Percentiles rank a stretch among this genome's conserved stretches.
phyloP scores from a whole-genome alignment of 2,113 vertebrate genomes.

The Merops nubicus region DNA sequence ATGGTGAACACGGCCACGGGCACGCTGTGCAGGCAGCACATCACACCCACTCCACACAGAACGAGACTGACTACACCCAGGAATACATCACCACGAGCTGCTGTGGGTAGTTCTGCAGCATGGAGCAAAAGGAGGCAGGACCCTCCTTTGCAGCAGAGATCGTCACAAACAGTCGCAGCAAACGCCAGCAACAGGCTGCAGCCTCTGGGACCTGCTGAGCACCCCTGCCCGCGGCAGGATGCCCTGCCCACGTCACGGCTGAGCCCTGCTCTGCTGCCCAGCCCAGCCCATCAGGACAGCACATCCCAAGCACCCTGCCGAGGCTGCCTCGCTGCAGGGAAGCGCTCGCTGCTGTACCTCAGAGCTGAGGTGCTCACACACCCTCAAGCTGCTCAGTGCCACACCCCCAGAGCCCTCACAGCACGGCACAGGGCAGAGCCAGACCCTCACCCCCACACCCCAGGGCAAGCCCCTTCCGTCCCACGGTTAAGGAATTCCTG shows the following conservation, averaged over 20 bases:
- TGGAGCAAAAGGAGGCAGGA: background rate
- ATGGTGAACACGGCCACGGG: fast-evolving
- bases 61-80: fast-evolving
- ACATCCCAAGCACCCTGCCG: fast-evolving
- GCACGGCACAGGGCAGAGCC: background rate
- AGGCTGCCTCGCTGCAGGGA: no score
- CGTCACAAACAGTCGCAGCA: fast-evolving
- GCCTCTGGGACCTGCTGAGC: fast-evolving
- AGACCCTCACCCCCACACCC: fast-evolving
- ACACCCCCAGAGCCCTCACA: background rate
- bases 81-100: fast-evolving
- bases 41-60: background rate
- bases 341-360: fast-evolving
- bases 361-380: no score
- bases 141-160: background rate
- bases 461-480: background rate
- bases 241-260: fast-evolving
- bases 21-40: fast-evolving
- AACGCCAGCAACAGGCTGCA: background rate
- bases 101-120: background rate
- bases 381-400: background rate
- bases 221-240: fast-evolving
- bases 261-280: background rate
- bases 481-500: constrained; percentile 11
- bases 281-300: background rate